Conservation (phyloP, 35 echinoderm and acorn worm species). For the Anneissia japonica region DNA sequence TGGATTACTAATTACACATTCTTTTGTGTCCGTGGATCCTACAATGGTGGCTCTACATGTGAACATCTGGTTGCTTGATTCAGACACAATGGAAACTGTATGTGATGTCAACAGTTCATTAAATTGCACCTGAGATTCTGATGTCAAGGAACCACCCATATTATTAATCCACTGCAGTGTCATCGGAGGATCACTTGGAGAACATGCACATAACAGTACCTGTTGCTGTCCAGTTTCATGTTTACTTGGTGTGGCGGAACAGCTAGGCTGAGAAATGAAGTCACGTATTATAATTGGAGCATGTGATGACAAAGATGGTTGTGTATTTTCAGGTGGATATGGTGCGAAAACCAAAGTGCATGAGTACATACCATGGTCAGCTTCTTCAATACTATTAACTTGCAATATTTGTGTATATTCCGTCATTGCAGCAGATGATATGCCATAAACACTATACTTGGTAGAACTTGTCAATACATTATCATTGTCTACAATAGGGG, state of each 20-base stretch:
- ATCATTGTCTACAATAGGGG: not conserved
- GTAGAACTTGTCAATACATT: not conserved
- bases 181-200: not conserved
- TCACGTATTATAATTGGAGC: not conserved
- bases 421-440: not conserved
- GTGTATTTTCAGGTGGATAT: not conserved
- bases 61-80: not conserved
- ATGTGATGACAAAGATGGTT: not conserved
- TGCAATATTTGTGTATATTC: not conserved
- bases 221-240: not conserved
- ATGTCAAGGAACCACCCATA: not conserved
- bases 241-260: not conserved
- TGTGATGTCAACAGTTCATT: not conserved
- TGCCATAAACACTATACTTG: not conserved
- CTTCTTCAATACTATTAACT: not conserved
- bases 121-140: not conserved
- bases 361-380: not conserved
- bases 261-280: not conserved
- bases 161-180: not conserved
- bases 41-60: not conserved
- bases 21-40: not conserved
- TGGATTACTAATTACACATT: not conserved
- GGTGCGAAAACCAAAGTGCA: not conserved
- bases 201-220: not conserved
- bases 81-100: not conserved